Evolutionary conservation across 2,888 invertebrate genomes (phyloP), one percentile per base, ranked within the genome.

Genomic region (Pseudococcus jackbeardsleyi): DNA sequence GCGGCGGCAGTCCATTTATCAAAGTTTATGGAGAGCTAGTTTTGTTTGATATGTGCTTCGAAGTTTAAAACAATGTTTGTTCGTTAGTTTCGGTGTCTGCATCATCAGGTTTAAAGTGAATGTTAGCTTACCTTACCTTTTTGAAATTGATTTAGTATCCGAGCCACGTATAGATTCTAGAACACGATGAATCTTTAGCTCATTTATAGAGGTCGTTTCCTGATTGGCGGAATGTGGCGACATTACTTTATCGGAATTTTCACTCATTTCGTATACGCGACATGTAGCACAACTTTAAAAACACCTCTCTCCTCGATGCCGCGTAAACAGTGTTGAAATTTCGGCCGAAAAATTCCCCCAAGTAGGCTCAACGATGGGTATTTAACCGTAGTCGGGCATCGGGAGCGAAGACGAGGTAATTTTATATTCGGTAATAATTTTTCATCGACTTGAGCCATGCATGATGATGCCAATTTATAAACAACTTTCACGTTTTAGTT

Each of bases 51-150:
- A 88, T 88, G 88, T 79, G 88, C 88, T 79, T 88, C 88, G 88
- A 88, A 88, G 88, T 88, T 88, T 82, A 79, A 88, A 88, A 88
- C 88, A 88, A 88, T 88, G 88, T 88, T 88, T 88, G 88, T 88
- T 88, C 88, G 88, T 88, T 88, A 88, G 88, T 88, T 88, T 88
- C 88, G 42, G 88, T 88, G 88, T 88, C 88, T 82, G 88, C 88
- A 88, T 88, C 88, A 88, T 88, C 88, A 88, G 88, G 79, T 88
- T 88, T 82, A 82, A 54, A 77, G 88, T 82, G 54, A 86, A 68
- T 64, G 64, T 88, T 79, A 79, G 79, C 79, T 88, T 88, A 88
- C 54, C 88, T 82, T 77, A 79, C 85, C 59, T 85, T 85, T 42
- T 85, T 64, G 79, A 88, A 88, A 88, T 88, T 88, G 88, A 88